These are phyloP conservation scores for Hyles vespertilio DNA, from an alignment of 1,140 invertebrate species.

Conservation along the genomic window DNA sequence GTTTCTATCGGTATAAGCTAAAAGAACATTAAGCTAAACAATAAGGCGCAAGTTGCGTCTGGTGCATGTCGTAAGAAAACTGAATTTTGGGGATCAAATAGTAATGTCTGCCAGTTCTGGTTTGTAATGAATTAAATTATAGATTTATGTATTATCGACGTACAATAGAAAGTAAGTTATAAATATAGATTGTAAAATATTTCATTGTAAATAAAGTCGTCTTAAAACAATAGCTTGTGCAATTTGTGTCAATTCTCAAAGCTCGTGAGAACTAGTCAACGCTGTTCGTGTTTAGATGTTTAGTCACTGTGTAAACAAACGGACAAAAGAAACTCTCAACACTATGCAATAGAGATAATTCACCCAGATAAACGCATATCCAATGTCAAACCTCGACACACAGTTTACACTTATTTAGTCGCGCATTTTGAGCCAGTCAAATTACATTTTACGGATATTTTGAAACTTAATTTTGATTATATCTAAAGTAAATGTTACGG, in stretches of 20 bases:
- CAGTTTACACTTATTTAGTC: no score
- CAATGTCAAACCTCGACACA: constrained; percentile 4
- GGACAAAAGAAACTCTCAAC: constrained; percentile 23
- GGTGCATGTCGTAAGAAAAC: no score
- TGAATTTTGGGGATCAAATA: not conserved
- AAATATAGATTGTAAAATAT: constrained; percentile 66
- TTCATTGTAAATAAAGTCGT: constrained; percentile 72
- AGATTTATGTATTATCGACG: constrained; percentile 41
- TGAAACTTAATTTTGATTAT: no score
- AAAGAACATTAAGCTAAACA: no score
- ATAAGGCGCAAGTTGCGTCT: no score
- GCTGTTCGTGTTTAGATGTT: constrained; percentile 23
- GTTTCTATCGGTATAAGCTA: constrained; percentile 39
- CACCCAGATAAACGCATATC: constrained; percentile 1
- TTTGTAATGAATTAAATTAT: constrained; percentile 13
- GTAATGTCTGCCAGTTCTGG: constrained; percentile 12
- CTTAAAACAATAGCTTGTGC: constrained; percentile 49
- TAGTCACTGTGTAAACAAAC: constrained; percentile 19
- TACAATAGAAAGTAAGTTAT: constrained; percentile 56
- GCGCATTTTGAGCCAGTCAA: no score
- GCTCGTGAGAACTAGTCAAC: constrained; percentile 37
- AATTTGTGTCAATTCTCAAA: constrained; percentile 39
- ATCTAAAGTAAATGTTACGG: no score
- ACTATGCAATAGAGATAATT: constrained; percentile 8
- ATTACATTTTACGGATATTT: no score